Evolutionary conservation across 2,888 invertebrate genomes (phyloP).

Genomic region (Amitus sp.): DNA sequence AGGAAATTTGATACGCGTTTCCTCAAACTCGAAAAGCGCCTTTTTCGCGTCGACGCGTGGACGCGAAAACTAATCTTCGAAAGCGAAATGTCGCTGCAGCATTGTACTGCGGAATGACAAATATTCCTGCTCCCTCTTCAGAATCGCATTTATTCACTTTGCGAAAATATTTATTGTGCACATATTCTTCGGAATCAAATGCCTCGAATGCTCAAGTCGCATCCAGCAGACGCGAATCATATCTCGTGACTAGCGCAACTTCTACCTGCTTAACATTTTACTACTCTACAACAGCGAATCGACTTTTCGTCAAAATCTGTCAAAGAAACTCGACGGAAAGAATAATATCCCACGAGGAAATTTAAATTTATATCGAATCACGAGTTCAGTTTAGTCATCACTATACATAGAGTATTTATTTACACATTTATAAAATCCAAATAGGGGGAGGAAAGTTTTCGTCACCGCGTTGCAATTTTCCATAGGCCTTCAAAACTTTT

Average conservation of each 20-base stretch:
- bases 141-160: slow-evolving; percentile 19
- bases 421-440: slow-evolving; percentile 10
- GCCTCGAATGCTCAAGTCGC: slow-evolving; percentile 30
- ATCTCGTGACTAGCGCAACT: slow-evolving; percentile 23
- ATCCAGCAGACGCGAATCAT: slow-evolving; percentile 31
- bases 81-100: too few relatives aligned
- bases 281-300: neutral
- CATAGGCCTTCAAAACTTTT: slow-evolving; percentile 12
- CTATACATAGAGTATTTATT: neutral
- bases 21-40: neutral
- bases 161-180: slow-evolving; percentile 20
- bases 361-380: too few relatives aligned
- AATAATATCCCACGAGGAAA: too few relatives aligned
- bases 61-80: neutral
- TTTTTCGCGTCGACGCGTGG: neutral
- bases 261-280: slow-evolving; percentile 16
- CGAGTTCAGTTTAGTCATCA: too few relatives aligned
- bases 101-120: too few relatives aligned
- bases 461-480: neutral
- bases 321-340: neutral
- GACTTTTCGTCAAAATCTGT: slow-evolving; percentile 1
- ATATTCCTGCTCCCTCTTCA: neutral
- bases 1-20: slow-evolving; percentile 1
- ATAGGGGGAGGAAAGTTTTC: too few relatives aligned
- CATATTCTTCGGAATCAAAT: slow-evolving; percentile 30